These are phyloP conservation scores for Vanacampus margaritifer DNA, from an alignment of 2,113 vertebrate genomes.

Conservation along the genomic window DNA sequence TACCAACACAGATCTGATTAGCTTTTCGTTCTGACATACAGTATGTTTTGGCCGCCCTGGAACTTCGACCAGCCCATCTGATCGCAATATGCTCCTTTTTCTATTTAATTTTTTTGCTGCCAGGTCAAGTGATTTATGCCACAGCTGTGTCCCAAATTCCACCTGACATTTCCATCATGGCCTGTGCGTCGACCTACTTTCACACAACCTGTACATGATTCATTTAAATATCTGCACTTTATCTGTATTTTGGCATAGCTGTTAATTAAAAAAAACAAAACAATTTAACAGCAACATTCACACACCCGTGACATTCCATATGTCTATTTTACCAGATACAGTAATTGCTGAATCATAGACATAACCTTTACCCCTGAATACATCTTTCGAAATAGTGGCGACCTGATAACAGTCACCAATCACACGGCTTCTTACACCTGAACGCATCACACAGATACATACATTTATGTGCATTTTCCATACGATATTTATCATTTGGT, in stretches of 20 bases:
- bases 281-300: too few relatives aligned
- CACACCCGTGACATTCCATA: neutral
- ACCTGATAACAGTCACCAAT: neutral
- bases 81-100: neutral
- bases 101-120: neutral
- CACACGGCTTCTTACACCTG: neutral
- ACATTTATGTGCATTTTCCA: neutral
- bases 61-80: neutral
- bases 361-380: neutral
- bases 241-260: slow-evolving; percentile 22
- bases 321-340: neutral
- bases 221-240: neutral
- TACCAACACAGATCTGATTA: neutral
- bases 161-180: slow-evolving; percentile 11
- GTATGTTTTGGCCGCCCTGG: neutral
- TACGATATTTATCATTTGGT: neutral
- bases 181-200: slow-evolving; percentile 43
- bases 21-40: neutral
- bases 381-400: neutral
- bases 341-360: neutral
- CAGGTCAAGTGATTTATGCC: neutral
- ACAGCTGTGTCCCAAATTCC: slow-evolving; percentile 29
- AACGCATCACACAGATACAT: neutral
- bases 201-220: slow-evolving; percentile 8
- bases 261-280: slow-evolving; percentile 13